Conservation (phyloP, 2,888 invertebrate genomes). For the Tachina fera region DNA sequence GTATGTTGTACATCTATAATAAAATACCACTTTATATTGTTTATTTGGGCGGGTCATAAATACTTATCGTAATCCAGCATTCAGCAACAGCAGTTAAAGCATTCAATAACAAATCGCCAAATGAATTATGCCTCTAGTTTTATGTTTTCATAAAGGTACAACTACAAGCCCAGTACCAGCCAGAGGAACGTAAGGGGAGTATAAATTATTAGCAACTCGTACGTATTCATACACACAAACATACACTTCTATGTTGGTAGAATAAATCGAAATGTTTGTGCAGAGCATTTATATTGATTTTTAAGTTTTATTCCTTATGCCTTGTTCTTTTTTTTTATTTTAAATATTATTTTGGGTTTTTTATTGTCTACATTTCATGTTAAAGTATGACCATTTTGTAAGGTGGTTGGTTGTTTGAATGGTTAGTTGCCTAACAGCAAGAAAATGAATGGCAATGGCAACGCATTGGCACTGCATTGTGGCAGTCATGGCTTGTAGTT, state of each 20-base stretch:
- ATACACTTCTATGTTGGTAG: neutral
- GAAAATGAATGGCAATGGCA: conserved; percentile 56
- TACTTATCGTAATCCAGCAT: conserved; percentile 56
- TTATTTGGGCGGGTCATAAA: conserved; percentile 57
- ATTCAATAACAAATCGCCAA: conserved; percentile 80
- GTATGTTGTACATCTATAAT: conserved; percentile 29
- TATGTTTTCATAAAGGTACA: conserved; percentile 72
- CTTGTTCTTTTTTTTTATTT: conserved; percentile 46
- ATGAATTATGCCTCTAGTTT: conserved; percentile 78
- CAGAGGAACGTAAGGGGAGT: conserved; percentile 1
- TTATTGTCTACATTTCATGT: conserved; percentile 58
- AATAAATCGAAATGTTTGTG: conserved; percentile 56
- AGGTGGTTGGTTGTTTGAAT: conserved; percentile 24
- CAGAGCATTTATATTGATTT: conserved; percentile 65
- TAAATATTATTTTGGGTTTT: conserved; percentile 16
- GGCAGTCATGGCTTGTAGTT: conserved; percentile 66
- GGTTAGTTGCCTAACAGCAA: conserved; percentile 7
- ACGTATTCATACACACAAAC: neutral
- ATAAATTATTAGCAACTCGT: conserved; percentile 62
- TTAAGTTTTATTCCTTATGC: conserved; percentile 62
- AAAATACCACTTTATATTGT: conserved; percentile 47
- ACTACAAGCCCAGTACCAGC: neutral
- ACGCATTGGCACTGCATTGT: conserved; percentile 61
- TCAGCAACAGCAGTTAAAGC: conserved; percentile 60
- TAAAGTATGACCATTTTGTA: conserved; percentile 60